A percentile compares a stretch with the other conserved stretches of the same genome.
phyloP scores from a whole-genome alignment of 2,888 invertebrate species.

The Phytoseiulus persimilis region DNA sequence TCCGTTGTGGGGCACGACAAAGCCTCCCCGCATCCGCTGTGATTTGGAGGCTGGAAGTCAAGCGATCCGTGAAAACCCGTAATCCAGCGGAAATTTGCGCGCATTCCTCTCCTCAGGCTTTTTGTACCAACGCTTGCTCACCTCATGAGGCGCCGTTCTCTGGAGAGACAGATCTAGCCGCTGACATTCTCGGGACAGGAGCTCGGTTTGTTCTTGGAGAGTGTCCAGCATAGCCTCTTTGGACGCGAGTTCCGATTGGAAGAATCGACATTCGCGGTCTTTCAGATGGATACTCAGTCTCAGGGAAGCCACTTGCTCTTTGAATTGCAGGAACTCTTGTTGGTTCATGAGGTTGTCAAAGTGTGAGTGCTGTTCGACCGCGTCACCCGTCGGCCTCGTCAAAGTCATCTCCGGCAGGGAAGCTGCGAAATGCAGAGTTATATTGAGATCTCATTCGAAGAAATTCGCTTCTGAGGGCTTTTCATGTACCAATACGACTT shows the following conservation, averaged over 20 bases:
- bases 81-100: not conserved
- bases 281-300: constrained; percentile 8
- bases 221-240: constrained; percentile 20
- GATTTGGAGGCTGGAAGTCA: constrained; percentile 15
- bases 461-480: too few relatives aligned
- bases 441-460: too few relatives aligned
- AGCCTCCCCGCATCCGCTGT: constrained; percentile 34
- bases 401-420: constrained; percentile 20
- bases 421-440: not conserved
- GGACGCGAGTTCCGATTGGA: constrained; percentile 20
- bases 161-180: constrained; percentile 10
- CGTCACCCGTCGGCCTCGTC: not conserved
- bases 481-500: too few relatives aligned
- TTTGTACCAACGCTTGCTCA: too few relatives aligned
- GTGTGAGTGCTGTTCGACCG: not conserved
- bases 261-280: constrained; percentile 9
- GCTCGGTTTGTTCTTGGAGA: constrained; percentile 25
- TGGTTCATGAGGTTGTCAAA: constrained; percentile 12
- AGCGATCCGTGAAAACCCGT: not conserved
- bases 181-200: constrained; percentile 24
- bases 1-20: constrained; percentile 9
- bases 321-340: constrained; percentile 12
- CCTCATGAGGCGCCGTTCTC: constrained; percentile 10
- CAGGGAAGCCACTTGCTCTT: constrained; percentile 18
- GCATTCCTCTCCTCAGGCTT: too few relatives aligned